phyloP scores from a whole-genome alignment of 2,797 vertebrate species.

The Sebastes taczanowskii region DNA sequence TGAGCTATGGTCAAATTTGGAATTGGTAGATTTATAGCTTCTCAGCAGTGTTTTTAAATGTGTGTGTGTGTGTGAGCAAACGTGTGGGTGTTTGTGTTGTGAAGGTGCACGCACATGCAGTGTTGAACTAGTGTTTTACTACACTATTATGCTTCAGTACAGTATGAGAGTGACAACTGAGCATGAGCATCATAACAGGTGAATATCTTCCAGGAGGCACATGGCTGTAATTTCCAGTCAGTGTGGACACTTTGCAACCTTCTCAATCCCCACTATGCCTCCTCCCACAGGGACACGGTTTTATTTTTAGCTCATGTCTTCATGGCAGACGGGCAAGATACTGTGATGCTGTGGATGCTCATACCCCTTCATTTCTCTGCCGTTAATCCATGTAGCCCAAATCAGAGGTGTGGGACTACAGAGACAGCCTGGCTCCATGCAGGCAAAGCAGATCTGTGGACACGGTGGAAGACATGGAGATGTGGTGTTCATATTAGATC shows the following conservation, averaged over 20 bases:
- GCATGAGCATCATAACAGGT: slow-evolving; percentile 42
- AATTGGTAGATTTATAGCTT: slow-evolving; percentile 48
- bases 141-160: neutral
- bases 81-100: slow-evolving; percentile 17
- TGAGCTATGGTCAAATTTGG: slow-evolving; percentile 56
- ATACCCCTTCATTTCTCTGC: slow-evolving; percentile 45
- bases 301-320: slow-evolving; percentile 83
- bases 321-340: slow-evolving; percentile 70
- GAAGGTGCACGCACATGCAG: neutral
- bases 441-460: slow-evolving; percentile 26
- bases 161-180: neutral
- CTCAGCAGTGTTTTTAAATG: slow-evolving; percentile 28
- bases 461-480: slow-evolving; percentile 13
- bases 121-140: neutral
- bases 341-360: slow-evolving; percentile 69
- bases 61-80: neutral
- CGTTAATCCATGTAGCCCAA: slow-evolving; percentile 62
- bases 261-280: slow-evolving; percentile 43
- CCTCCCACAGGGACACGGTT: slow-evolving; percentile 39
- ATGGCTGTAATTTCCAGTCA: slow-evolving; percentile 25
- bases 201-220: slow-evolving; percentile 15
- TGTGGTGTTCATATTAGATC: slow-evolving; percentile 29
- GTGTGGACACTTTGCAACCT: slow-evolving; percentile 55
- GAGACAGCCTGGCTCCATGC: slow-evolving; percentile 14
- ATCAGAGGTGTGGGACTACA: slow-evolving; percentile 55